Evolutionary conservation across 92 coral and sea anemone species (phyloP).

Genomic region (Parazoanthus swiftii): DNA sequence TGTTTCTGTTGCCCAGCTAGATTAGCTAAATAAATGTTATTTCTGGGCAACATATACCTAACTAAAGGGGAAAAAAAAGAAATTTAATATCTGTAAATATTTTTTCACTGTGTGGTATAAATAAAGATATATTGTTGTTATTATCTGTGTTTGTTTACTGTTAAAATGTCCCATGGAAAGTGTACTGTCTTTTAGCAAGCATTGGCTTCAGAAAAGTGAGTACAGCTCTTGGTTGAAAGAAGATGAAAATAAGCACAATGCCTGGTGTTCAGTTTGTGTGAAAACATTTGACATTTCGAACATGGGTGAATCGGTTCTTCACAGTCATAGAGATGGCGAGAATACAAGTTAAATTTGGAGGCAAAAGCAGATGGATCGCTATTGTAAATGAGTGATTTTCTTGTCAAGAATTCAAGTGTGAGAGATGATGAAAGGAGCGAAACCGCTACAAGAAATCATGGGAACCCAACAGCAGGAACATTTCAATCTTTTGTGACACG

Average conservation of each 20-base stretch:
- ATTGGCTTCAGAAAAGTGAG: slow-evolving; percentile 46
- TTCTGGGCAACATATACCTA: too few relatives aligned
- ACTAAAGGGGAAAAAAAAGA: too few relatives aligned
- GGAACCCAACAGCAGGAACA: not conserved
- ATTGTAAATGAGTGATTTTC: slow-evolving; percentile 40
- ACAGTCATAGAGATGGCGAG: slow-evolving; percentile 25
- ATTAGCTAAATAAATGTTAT: too few relatives aligned
- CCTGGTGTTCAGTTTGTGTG: slow-evolving; percentile 42
- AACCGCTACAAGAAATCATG: slow-evolving; percentile 31
- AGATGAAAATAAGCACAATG: slow-evolving; percentile 36
- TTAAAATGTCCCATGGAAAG: slow-evolving; percentile 45
- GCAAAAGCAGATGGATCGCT: slow-evolving; percentile 37
- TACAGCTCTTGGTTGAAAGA: slow-evolving; percentile 35
- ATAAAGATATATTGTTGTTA: not conserved
- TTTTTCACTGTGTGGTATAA: too few relatives aligned
- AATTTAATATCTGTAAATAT: too few relatives aligned
- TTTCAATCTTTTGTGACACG: not conserved
- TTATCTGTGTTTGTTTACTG: slow-evolving; percentile 6
- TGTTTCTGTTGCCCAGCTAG: too few relatives aligned
- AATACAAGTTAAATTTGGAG: slow-evolving; percentile 34
- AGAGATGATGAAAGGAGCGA: slow-evolving; percentile 33
- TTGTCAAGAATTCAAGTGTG: slow-evolving; percentile 20
- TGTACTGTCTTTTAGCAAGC: slow-evolving; percentile 47
- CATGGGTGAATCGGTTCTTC: slow-evolving; percentile 47
- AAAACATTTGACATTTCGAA: slow-evolving; percentile 46